Evolutionary conservation across 1,140 invertebrate species (phyloP), one percentile per base, ranked within the genome.

Genomic region (Oryzaephilus surinamensis): DNA sequence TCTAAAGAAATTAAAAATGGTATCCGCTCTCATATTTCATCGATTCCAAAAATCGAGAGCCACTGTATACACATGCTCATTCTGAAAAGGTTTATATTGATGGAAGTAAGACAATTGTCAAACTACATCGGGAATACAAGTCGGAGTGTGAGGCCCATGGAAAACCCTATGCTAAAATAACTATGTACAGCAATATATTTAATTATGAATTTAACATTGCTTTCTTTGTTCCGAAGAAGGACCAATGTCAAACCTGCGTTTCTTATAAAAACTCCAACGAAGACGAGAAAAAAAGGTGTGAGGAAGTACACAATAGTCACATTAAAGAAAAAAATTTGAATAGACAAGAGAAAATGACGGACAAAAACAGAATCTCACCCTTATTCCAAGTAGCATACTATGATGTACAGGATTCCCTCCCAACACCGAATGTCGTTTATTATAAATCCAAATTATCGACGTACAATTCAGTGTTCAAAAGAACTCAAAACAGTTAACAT

Each of bases 161-260:
- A 18, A 32, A 34, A 31, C 7, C 1, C 12, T 41, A 19, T 24
- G 30, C 24, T 15, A 29, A 27, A 15, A 31, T n/a, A n/a, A 26
- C 28, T 13, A 46, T 43, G 24, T 46, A 46, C 23, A 33, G 18
- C 32, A 33, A 37, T 11, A 37, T 42, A n/a, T 42, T 35, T 12
- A 41, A 35, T 16, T 10, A 41, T 35, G 32, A 41, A 31, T 41
- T 41, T 17, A 41, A 41, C 11, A 12, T 41, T 10, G 33, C 44
- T 24, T 28, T 43, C 36, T 45, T 40, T 18, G 16, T 38, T 16
- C 32, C 41, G 7, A 55, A 54, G 38, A 45, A 62, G 33, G 37
- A 57, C 44, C 52, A 55, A 29, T 63, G 61, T 33, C 51, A 62
- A 33, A 21, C 41, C 2, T 61, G 58, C 39, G 45, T 51, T 33